Evolutionary conservation across 2,888 invertebrate genomes (phyloP), one percentile per base, ranked within the genome.

Genomic region (Chymomyza procnemis): DNA sequence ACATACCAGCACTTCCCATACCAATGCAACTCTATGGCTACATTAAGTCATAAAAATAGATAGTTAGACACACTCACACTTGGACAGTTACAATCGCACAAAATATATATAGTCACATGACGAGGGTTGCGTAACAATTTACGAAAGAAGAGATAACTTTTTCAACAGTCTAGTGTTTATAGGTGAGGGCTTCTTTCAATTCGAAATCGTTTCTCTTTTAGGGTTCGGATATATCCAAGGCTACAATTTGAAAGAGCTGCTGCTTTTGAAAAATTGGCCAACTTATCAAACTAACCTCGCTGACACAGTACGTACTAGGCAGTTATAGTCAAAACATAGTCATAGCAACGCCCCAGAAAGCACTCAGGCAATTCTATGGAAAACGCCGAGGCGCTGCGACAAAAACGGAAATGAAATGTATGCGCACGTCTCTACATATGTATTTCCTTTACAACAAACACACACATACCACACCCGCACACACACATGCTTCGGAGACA

Each of bases 21-120:
- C 54, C 22, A 5, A 54, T 50, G 16, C 14, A 54, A n/a, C 30
- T 30, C 16, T 56, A 56, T n/a, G n/a, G 56, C 56, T 56, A 56
- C 56, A 56, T 56, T 56, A 56, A 56, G 56, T 56, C 56, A 56
- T 56, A 56, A 56, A 56, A 30, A 82, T 79, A 82, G 80, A 81
- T 81, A 81, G 80, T 81, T 81, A 78, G 79, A 79, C 78, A 63
- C 70, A 66, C 60, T 57, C 66, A 67, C 34, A 55, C 54, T 52
- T 26, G 54, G 52, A 50, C 52, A 55, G 16, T 60, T 21, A n/a
- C 56, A 62, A 57, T 59, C 21, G 66, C 18, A 52, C 16, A 18
- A n/a, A n/a, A n/a, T 4, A n/a, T 6, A 54, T 6, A 21, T 22
- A 34, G 26, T 30, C 48, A 67, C 47, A 55, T 46, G 30, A 14